A percentile compares a stretch with the other conserved stretches of the same genome.
phyloP scores from a whole-genome alignment of 2,888 invertebrate genomes.

The Rhopalosiphum nymphaeae region DNA sequence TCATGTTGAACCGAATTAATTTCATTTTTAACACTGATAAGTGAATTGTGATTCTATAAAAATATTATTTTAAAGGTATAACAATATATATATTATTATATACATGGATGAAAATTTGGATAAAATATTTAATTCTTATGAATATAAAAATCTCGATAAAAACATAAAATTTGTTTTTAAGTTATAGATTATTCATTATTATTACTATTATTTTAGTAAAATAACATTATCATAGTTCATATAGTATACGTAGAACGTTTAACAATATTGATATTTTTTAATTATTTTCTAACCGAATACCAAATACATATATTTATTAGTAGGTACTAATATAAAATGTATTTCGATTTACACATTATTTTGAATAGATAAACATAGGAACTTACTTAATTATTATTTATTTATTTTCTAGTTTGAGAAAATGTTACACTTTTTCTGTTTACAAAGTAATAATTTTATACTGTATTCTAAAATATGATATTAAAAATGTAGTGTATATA shows the following conservation, averaged over 20 bases:
- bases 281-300: background rate
- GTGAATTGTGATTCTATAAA: background rate
- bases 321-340: background rate
- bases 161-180: background rate
- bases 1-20: background rate
- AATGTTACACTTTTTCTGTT: background rate
- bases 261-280: background rate
- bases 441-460: too few relatives aligned
- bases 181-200: too few relatives aligned
- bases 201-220: too few relatives aligned
- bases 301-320: background rate
- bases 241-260: background rate
- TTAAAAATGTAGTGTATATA: background rate
- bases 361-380: background rate
- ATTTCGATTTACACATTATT: background rate
- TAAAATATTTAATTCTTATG: background rate
- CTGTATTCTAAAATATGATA: background rate
- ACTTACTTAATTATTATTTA: too few relatives aligned
- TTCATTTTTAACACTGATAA: background rate
- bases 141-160: background rate
- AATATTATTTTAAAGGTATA: background rate
- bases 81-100: too few relatives aligned
- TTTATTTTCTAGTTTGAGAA: background rate
- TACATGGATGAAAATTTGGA: background rate
- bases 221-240: too few relatives aligned